Percentiles rank a stretch among this genome's conserved stretches.
Evolutionary conservation across 2,888 invertebrate species (phyloP).

Genomic region (Tetropium fuscum): DNA sequence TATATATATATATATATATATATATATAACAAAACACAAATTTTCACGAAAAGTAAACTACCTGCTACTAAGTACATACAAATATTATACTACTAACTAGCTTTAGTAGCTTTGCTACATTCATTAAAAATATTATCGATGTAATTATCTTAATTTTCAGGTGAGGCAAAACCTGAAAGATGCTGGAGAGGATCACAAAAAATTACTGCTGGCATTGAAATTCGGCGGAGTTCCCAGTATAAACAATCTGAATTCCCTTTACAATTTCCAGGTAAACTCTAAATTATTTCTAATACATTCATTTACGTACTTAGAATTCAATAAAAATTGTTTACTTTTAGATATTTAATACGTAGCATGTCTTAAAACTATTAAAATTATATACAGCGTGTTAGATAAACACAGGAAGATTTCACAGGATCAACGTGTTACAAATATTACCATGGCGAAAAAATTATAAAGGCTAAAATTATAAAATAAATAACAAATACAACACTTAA

Average conservation of each 20-base stretch:
- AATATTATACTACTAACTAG: neutral
- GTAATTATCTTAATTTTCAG: slow-evolving; percentile 49
- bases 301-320: slow-evolving; percentile 15
- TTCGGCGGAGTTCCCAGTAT: slow-evolving; percentile 96
- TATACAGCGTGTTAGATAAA: neutral
- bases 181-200: slow-evolving; percentile 88
- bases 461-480: slow-evolving; percentile 26
- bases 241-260: slow-evolving; percentile 93
- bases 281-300: slow-evolving; percentile 10
- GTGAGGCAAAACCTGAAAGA: slow-evolving; percentile 95
- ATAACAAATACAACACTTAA: slow-evolving; percentile 29
- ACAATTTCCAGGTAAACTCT: slow-evolving; percentile 88
- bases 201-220: slow-evolving; percentile 90
- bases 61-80: no score
- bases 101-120: neutral
- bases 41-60: no score
- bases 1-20: no score
- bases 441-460: neutral
- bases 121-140: neutral
- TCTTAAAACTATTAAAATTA: neutral
- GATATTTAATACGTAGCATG: no score
- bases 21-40: no score
- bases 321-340: no score
- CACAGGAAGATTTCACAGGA: no score
- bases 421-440: no score